Base-by-base conservation (phyloP, 2,888 invertebrate species). In the Dryomyza anilis region DNA sequence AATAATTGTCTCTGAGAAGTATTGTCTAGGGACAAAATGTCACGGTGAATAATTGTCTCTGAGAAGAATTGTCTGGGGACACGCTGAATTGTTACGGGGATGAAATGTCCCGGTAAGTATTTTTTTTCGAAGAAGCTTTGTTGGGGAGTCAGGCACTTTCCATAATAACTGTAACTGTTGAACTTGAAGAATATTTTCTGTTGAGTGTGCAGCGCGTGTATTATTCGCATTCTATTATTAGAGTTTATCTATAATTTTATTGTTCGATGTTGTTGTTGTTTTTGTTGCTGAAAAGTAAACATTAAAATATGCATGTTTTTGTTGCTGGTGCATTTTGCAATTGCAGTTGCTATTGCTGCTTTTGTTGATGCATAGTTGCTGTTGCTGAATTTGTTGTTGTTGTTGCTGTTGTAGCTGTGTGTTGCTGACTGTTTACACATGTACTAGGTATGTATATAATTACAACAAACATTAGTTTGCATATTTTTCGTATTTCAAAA, bases 351-450 rank as follows among this genome's bases (percentile, higher is more conserved):
- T 53, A 30, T 16, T 56, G 10, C 33, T 29, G 1, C 23, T 56
- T 2, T 48, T 50, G n/a, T 50, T 60, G 16, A n/a, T n/a, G n/a
- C n/a, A n/a, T n/a, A n/a, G n/a, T 50, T 60, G 30, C 27, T 58
- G 60, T 60, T 60, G 29, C 45, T 50, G 50, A 10, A 10, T 7
- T 48, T 48, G 27, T 50, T 6, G 39, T 39, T 23, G 48, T 48
- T 48, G 48, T 48, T 48, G 48, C 19, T 48, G 48, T 23, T 48
- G 5, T 48, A 16, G n/a, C n/a, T n/a, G n/a, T 46, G 16, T n/a
- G 8, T 12, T 46, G 16, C 46, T 46, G 10, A n/a, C 6, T n/a
- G 46, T n/a, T 46, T 46, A 8, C n/a, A n/a, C n/a, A n/a, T n/a
- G n/a, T n/a, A n/a, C n/a, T n/a, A n/a, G n/a, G n/a, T n/a, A n/a